phyloP scores from a whole-genome alignment of 2,797 vertebrate genomes.

The Ptychadena robeensis region DNA sequence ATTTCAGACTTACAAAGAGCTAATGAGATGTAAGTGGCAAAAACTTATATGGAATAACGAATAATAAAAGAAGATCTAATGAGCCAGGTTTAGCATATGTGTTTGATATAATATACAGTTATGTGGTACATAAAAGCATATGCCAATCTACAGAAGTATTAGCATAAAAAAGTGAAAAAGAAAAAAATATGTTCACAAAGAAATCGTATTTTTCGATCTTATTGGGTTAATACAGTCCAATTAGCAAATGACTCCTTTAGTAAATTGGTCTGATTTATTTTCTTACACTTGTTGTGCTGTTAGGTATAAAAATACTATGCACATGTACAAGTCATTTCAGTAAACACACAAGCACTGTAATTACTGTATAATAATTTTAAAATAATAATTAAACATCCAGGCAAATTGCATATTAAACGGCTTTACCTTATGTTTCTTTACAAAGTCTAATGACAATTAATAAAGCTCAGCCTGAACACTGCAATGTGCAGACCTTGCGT shows the following conservation, averaged over 20 bases:
- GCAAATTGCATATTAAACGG: conserved; percentile 4
- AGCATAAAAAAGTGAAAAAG: not conserved
- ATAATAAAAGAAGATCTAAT: not conserved
- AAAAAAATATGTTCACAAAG: no score
- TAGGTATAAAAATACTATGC: not conserved
- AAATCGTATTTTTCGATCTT: no score
- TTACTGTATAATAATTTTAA: conserved; percentile 9
- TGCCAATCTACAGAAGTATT: not conserved
- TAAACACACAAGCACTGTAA: not conserved
- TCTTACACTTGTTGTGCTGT: not conserved
- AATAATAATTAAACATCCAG: conserved; percentile 8
- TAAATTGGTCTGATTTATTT: not conserved
- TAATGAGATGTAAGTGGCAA: not conserved
- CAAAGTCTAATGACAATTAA: conserved; percentile 48
- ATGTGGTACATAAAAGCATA: not conserved
- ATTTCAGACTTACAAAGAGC: not conserved
- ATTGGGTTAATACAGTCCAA: not conserved
- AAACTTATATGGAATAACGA: not conserved
- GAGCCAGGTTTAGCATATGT: not conserved
- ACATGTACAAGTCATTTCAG: not conserved
- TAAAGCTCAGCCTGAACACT: conserved; percentile 51
- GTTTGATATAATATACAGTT: no score
- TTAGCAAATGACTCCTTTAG: not conserved
- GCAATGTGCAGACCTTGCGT: conserved; percentile 33
- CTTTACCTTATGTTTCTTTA: conserved; percentile 21